phyloP scores from a whole-genome alignment of 2,113 vertebrate species.

The Odontesthes bonariensis region DNA sequence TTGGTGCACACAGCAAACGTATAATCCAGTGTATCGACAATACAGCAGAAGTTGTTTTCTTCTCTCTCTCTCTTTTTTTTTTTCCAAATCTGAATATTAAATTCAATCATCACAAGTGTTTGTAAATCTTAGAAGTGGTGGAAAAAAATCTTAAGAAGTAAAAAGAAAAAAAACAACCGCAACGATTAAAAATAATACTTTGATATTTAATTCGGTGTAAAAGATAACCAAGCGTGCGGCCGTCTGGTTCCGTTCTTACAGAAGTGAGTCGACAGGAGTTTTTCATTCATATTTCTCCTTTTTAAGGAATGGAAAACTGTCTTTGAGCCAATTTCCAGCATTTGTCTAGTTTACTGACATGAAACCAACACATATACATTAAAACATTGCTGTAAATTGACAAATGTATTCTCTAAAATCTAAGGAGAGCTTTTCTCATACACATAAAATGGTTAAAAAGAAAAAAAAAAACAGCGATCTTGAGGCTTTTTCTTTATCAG shows the following conservation, averaged over 20 bases:
- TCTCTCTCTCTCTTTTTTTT: not conserved
- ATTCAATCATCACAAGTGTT: not conserved
- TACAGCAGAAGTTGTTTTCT: slow-evolving; percentile 24
- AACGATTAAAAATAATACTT: not conserved
- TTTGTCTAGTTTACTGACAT: not conserved
- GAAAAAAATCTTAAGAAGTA: not conserved
- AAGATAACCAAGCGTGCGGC: too few relatives aligned
- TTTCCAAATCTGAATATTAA: not conserved
- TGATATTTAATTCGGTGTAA: not conserved
- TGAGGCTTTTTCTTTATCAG: too few relatives aligned
- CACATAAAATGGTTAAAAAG: not conserved
- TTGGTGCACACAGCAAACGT: slow-evolving; percentile 9
- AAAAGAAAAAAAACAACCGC: not conserved
- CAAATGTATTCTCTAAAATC: not conserved
- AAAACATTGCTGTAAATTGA: not conserved
- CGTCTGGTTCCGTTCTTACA: too few relatives aligned
- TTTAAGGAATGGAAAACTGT: too few relatives aligned
- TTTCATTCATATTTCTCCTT: too few relatives aligned
- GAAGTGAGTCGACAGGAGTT: too few relatives aligned
- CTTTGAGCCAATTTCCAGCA: too few relatives aligned
- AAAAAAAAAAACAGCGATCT: not conserved
- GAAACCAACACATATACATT: not conserved
- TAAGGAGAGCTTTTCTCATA: too few relatives aligned
- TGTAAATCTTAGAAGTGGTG: not conserved
- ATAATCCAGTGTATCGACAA: slow-evolving; percentile 63